Evolutionary conservation across 2,888 invertebrate genomes (phyloP), one percentile per base, ranked within the genome.

Genomic region (Scrobipalpa atriplicella): DNA sequence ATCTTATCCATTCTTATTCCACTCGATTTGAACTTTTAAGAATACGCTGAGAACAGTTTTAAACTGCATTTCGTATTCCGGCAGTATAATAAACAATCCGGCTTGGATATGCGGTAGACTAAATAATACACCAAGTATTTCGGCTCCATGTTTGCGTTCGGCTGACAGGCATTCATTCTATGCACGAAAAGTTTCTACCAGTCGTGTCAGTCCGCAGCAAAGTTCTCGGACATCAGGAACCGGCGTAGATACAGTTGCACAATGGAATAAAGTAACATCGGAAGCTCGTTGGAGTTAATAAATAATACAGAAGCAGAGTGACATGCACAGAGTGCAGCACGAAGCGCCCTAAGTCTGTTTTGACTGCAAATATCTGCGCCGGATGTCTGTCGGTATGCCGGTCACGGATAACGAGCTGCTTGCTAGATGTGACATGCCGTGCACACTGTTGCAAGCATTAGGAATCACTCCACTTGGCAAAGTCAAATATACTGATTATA

Each of bases 221-320:
- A 92, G 83, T 90, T 90, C 85, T 87, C 85, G 89, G 90, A 90
- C 91, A 89, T 89, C 87, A 86, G 86, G 79, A 85, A 80, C 85
- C 83, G 82, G 79, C 78, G 80, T 75, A 78, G 85, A 84, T 88
- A 85, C 86, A 87, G 87, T 86, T 86, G 81, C 86, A 90, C 92
- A 92, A 92, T 92, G 84, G 90, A 88, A 92, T 92, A 90, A 89
- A 90, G 90, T 89, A 90, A 89, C 90, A 90, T 92, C 90, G 90
- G 90, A 92, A 87, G 89, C 91, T 91, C 84, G 92, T 92, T 91
- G 89, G 87, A 88, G 89, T 92, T 92, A 91, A 91, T 92, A 92
- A 92, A 92, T 92, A 92, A 91, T 91, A 91, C 85, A 86, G 87
- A 82, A 84, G 81, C 75, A 77, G 86, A 89, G 84, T 89, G 92